Base-by-base conservation (phyloP, 2,888 invertebrate genomes). In the Polyommatus iphigenia region DNA sequence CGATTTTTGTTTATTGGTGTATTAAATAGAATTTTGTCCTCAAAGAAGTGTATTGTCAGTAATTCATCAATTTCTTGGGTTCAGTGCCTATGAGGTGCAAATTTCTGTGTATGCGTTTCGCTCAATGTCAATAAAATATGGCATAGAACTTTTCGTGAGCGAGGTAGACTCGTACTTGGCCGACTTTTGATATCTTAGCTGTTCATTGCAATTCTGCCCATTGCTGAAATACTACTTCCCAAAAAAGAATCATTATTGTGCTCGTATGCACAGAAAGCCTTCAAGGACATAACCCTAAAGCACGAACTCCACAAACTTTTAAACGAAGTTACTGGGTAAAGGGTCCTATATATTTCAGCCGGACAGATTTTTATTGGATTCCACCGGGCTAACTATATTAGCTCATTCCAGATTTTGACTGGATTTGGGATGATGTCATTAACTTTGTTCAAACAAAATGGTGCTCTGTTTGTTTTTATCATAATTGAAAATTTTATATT, bases 341-440 rank as follows among this genome's bases (percentile, higher is more conserved):
- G 62, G 62, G 24, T 24, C 13, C 24, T 73, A 73, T 29, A 73
- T 24, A 73, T 73, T 73, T 73, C 46, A 54, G 50, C 15, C 54
- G 54, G 75, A 54, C 54, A 54, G 54, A 75, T 75, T 75, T 75
- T 54, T 75, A 75, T 75, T 75, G 50, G 18, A 54, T 75, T 54
- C 2, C 15, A 32, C 10, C 54, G 54, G 50, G 50, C 73, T 73
- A 75, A 75, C 75, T 54, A 7, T 75, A 18, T 75, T 54, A 50
- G 18, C 50, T 75, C 24, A 75, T 75, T 75, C 29, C 29, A 75
- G 50, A 75, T 75, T 75, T 54, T 54, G 54, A 67, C 67, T 29
- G 13, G 67, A 67, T 67, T 67, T 67, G 29, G 29, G 67, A 67
- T 67, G 29, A 67, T 24, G 15, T 67, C 67, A 67, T 67, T 67